Base-by-base conservation (phyloP, 1,140 invertebrate genomes). In the Geopemphigus sp. region DNA sequence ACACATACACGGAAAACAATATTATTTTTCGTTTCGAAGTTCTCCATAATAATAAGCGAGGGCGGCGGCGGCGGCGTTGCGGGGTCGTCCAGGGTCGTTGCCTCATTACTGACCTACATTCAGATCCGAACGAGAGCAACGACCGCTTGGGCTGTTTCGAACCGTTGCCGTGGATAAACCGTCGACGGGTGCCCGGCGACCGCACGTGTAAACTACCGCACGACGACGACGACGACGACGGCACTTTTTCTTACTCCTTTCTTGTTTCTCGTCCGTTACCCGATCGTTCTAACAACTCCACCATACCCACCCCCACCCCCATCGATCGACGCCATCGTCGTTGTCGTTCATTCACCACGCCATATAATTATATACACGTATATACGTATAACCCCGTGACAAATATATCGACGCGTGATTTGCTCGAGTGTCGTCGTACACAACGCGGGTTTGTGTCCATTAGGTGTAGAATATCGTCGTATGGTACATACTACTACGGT, bases 61-160 rank as follows among this genome's bases (percentile, higher is more conserved):
- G 72, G 72, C 72, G 72, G 72, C 15, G 72, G 24, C 17, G 72
- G 54, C 72, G 72, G 54, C 72, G 72, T 74, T 32, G 53, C 29
- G 74, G 74, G 74, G 74, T 78, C 74, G 74, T 78, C 57, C 45
- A 61, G 74, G 74, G 74, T 78, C 74, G 74, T 78, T 78, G 74
- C 74, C 74, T 78, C 74, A 78, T 78, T 78, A 78, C 74, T 78
- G 74, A 78, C 74, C 74, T 78, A 78, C 74, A 78, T 78, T 78
- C 39, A 78, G 74, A 63, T 78, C 68, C 26, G 57, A 78, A 78
- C 57, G 74, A 78, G 74, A 63, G 74, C 74, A 78, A 78, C 74
- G 74, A 78, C 74, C 74, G 29, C 74, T 78, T 39, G 56, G 32
- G 74, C 57, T 19, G 74, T 26, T 32, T 70, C 50, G 68, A 72